Evolutionary conservation across 2,888 invertebrate genomes (phyloP).

Genomic region (Acrocyrtus sp.): DNA sequence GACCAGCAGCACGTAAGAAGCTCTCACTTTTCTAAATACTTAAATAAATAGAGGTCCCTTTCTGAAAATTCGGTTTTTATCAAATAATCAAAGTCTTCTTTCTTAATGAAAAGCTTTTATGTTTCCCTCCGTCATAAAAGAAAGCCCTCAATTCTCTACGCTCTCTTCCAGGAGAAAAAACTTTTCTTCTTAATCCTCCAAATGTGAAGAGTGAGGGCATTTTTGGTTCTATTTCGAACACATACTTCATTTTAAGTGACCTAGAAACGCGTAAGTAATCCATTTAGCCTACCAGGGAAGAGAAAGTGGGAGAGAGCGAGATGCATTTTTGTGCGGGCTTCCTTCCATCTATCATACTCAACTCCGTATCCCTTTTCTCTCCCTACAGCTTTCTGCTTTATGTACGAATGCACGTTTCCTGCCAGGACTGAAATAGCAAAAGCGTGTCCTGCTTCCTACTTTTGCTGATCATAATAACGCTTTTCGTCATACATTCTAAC

Average conservation of each 20-base stretch:
- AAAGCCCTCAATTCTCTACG: constrained; percentile 17
- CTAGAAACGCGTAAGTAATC: constrained; percentile 44
- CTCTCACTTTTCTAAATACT: background rate
- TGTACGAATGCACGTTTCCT: background rate
- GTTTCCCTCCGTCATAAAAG: constrained; percentile 21
- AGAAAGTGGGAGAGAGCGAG: background rate
- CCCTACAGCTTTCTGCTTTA: constrained; percentile 5
- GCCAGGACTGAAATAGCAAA: background rate
- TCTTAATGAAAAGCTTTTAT: constrained; percentile 37
- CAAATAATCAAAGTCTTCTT: constrained; percentile 30
- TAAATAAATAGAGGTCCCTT: too few species aligned
- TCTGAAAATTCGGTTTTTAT: too few species aligned
- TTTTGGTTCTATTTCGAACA: background rate
- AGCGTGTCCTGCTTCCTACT: background rate
- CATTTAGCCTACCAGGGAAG: constrained; percentile 36
- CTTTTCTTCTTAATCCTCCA: background rate
- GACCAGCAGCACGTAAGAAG: too few species aligned
- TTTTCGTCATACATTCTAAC: background rate
- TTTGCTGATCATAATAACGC: background rate
- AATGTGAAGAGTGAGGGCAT: too few species aligned
- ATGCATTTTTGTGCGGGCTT: constrained; percentile 36
- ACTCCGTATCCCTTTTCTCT: constrained; percentile 23
- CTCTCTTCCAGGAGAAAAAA: too few species aligned
- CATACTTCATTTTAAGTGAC: constrained; percentile 32
- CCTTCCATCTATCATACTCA: constrained; percentile 40